Conservation (phyloP, 2,797 vertebrate species). For the Hyperoplus lanceolatus region DNA sequence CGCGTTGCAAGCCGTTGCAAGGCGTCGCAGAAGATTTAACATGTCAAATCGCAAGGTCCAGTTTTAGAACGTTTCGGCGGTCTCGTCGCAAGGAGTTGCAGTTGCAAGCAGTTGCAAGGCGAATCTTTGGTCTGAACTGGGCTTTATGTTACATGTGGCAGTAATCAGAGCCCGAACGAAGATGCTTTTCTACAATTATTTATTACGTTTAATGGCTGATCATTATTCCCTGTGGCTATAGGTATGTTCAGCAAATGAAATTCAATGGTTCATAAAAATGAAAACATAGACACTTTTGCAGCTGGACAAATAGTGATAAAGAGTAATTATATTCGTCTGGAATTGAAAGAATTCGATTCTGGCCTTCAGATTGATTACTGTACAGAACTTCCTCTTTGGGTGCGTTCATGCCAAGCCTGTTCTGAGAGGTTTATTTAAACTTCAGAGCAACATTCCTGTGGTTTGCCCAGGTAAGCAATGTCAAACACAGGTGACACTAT, state of each 20-base stretch:
- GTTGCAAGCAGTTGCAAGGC: no score
- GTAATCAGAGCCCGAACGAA: slow-evolving; percentile 52
- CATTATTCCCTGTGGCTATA: neutral
- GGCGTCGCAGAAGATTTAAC: no score
- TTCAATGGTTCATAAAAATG: neutral
- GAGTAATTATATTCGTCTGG: neutral
- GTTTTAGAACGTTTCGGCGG: no score
- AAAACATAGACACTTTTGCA: neutral
- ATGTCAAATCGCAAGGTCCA: no score
- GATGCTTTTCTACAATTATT: slow-evolving; percentile 22
- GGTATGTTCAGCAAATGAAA: slow-evolving; percentile 1
- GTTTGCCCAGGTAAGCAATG: slow-evolving; percentile 18
- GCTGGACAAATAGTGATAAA: neutral
- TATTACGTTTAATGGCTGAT: slow-evolving; percentile 37
- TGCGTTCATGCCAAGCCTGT: slow-evolving; percentile 46
- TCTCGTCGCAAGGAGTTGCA: no score
- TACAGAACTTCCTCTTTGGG: slow-evolving; percentile 22
- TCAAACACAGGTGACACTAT: slow-evolving; percentile 17
- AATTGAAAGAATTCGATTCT: slow-evolving; percentile 25
- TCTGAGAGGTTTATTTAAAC: slow-evolving; percentile 42
- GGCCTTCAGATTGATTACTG: neutral
- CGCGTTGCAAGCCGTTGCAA: no score
- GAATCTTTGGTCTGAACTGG: no score
- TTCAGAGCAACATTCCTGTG: slow-evolving; percentile 8
- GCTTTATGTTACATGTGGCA: slow-evolving; percentile 20